Conservation (phyloP, 2,888 invertebrate genomes). For the Amaurobius ferox region DNA sequence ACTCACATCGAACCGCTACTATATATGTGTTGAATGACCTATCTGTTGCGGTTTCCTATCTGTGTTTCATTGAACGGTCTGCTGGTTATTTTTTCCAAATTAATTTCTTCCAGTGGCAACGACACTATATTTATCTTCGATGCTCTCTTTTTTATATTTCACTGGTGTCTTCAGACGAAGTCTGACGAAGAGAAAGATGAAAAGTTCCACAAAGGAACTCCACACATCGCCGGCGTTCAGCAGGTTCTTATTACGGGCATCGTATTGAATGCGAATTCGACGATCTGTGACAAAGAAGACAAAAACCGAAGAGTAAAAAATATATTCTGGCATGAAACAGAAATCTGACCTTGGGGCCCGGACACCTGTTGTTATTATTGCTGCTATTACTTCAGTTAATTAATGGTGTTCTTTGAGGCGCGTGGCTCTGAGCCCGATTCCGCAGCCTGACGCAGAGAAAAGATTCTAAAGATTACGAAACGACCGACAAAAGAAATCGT, state of each 20-base stretch:
- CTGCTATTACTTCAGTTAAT: neutral
- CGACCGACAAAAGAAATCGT: neutral
- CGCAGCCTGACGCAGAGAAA: neutral
- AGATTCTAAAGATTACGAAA: neutral
- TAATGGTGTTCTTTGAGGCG: neutral
- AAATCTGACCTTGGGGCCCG: neutral
- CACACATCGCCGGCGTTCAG: neutral
- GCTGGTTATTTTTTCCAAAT: neutral
- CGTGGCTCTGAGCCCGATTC: neutral
- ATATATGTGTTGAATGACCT: no score
- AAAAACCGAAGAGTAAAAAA: neutral
- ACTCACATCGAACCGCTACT: no score
- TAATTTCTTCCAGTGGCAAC: neutral
- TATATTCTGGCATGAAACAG: neutral
- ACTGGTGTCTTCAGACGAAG: neutral
- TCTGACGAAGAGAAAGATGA: neutral
- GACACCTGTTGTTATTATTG: neutral
- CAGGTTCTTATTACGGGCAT: neutral
- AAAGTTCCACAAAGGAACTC: neutral
- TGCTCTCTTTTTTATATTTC: neutral
- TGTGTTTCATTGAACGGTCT: neutral
- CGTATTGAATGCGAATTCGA: neutral
- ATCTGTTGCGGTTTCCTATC: no score
- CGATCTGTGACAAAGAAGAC: constrained; percentile 12
- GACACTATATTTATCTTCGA: neutral